Evolutionary conservation across 2,113 vertebrate genomes (phyloP).

Genomic region (Colinus virginianus): DNA sequence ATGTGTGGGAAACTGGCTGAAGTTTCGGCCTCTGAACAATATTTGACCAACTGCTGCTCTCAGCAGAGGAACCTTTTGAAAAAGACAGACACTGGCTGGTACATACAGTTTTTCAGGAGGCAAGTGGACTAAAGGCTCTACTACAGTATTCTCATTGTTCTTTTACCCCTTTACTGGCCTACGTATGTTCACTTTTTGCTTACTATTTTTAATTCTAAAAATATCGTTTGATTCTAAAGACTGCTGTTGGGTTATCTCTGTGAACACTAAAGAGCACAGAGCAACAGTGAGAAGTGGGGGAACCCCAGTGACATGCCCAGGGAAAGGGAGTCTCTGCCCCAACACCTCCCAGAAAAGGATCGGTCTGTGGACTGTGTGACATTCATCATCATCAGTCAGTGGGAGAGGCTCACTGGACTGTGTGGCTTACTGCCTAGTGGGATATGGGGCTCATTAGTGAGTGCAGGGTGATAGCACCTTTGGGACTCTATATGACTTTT

Average conservation of each 20-base stretch:
- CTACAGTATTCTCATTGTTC: not conserved
- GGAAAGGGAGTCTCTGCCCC: not conserved
- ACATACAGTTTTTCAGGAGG: not conserved
- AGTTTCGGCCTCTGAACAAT: not conserved
- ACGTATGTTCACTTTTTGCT: not conserved
- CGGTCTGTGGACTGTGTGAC: not conserved
- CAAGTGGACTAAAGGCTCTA: fast-evolving
- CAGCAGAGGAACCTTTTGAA: not conserved
- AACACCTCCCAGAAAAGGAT: not conserved
- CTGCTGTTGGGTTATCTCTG: not conserved
- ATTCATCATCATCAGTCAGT: not conserved
- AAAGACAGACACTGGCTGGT: not conserved
- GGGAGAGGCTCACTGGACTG: not conserved
- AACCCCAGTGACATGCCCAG: not conserved
- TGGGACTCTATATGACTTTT: not conserved
- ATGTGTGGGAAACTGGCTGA: not conserved
- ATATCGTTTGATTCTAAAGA: not conserved
- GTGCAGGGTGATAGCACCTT: not conserved
- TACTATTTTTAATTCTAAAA: not conserved
- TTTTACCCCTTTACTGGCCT: not conserved
- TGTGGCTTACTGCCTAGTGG: not conserved
- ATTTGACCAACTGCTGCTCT: not conserved
- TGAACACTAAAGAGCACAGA: not conserved
- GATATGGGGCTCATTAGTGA: not conserved
- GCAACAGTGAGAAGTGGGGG: not conserved